Evolutionary conservation across 1,140 invertebrate genomes (phyloP).

Genomic region (Drosophila parvula): DNA sequence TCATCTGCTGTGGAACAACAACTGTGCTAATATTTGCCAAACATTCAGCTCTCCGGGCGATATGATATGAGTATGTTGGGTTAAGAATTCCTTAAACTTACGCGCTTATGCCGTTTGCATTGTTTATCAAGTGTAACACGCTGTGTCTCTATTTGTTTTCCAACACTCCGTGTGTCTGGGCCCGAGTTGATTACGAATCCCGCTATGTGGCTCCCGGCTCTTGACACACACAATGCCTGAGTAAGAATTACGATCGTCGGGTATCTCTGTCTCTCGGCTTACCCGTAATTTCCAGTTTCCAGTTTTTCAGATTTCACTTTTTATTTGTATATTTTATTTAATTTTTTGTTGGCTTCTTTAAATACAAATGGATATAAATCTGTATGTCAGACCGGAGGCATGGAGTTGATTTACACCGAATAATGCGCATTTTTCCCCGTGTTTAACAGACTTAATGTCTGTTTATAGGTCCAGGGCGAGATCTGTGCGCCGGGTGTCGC

Average conservation of each 20-base stretch:
- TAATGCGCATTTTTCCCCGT: slow-evolving; percentile 73
- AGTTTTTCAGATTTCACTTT: slow-evolving; percentile 59
- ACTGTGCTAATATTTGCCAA: slow-evolving; percentile 71
- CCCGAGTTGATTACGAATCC: slow-evolving; percentile 57
- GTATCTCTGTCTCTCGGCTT: slow-evolving; percentile 23
- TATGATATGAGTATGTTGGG: slow-evolving; percentile 21
- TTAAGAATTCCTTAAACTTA: slow-evolving; percentile 1
- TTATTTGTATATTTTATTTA: slow-evolving; percentile 45
- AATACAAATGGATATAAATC: slow-evolving; percentile 67
- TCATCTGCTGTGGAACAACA: slow-evolving; percentile 22
- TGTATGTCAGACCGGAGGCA: slow-evolving; percentile 49
- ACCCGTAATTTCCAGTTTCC: slow-evolving; percentile 60
- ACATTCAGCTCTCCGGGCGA: slow-evolving; percentile 36
- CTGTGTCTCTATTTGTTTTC: slow-evolving; percentile 67
- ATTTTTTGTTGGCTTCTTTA: slow-evolving; percentile 43
- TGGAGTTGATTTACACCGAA: slow-evolving; percentile 72
- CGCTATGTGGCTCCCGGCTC: slow-evolving; percentile 34
- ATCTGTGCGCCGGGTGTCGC: slow-evolving; percentile 52
- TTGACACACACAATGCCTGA: slow-evolving; percentile 48
- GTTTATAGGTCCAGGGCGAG: slow-evolving; percentile 57
- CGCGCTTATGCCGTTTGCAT: slow-evolving; percentile 9
- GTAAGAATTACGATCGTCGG: slow-evolving; percentile 58
- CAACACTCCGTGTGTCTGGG: slow-evolving; percentile 57
- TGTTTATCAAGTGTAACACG: slow-evolving; percentile 79
- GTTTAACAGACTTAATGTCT: slow-evolving; percentile 81